Conservation (phyloP, 2,888 invertebrate species). For the Brenthis ino region DNA sequence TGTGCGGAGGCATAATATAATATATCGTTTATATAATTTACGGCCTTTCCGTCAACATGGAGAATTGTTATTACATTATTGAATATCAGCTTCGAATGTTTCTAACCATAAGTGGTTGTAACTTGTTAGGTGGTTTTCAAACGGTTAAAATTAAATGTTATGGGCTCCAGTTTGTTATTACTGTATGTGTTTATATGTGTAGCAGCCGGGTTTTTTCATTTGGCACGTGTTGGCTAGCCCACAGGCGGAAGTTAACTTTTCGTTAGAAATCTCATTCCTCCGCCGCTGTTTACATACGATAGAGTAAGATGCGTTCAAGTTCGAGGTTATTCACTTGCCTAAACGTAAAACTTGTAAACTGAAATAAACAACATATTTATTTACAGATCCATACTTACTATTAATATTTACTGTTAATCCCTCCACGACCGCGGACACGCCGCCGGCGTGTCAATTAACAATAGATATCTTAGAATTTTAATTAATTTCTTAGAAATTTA, state of each 20-base stretch:
- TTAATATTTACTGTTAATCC: no score
- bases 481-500: no score
- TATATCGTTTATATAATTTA: constrained; percentile 39
- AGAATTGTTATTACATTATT: constrained; percentile 20
- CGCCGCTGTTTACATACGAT: constrained; percentile 66
- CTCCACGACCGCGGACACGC: no score
- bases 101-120: constrained; percentile 19
- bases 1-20: constrained; percentile 29
- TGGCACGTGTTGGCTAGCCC: constrained; percentile 58
- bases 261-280: constrained; percentile 67
- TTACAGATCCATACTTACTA: no score
- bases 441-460: no score
- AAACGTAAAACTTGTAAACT: neutral
- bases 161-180: constrained; percentile 34
- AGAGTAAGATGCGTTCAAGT: constrained; percentile 66
- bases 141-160: constrained; percentile 40
- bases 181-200: constrained; percentile 46
- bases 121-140: constrained; percentile 30
- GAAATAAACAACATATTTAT: no score
- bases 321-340: constrained; percentile 65
- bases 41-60: constrained; percentile 33
- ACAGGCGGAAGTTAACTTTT: constrained; percentile 64
- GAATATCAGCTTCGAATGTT: constrained; percentile 31
- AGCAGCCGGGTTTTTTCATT: constrained; percentile 53
- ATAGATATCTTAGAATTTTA: no score